Conservation (phyloP, 2,888 invertebrate genomes). For the Rhynchonema sp. region DNA sequence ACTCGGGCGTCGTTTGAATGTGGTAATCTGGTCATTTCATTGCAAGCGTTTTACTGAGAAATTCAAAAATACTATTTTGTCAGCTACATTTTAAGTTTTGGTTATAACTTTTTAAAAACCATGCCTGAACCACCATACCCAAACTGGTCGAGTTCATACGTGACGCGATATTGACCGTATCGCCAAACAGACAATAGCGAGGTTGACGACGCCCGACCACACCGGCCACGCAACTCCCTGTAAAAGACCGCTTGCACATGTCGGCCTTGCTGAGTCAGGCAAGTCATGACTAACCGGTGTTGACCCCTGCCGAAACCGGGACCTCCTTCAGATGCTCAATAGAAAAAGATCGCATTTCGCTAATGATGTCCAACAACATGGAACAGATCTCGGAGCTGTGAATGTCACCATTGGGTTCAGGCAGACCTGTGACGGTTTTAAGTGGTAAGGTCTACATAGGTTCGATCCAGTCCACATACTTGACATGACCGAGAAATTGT, state of each 20-base stretch:
- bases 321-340: neutral
- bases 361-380: neutral
- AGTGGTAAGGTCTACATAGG: no score
- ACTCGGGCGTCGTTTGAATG: neutral
- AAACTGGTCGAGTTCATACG: neutral
- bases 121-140: no score
- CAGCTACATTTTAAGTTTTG: no score
- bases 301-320: neutral
- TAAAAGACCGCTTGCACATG: neutral
- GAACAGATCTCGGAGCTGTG: neutral
- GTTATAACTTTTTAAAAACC: no score
- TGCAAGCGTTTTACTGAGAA: no score
- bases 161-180: neutral
- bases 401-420: neutral
- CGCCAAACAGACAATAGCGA: neutral
- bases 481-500: no score
- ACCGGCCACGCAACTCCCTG: neutral
- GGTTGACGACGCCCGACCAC: neutral
- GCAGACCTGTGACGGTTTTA: no score
- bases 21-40: neutral
- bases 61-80: no score
- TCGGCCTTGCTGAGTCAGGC: neutral
- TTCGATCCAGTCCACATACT: no score
- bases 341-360: neutral
- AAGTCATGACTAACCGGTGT: neutral